phyloP scores from a whole-genome alignment of 2,888 invertebrate genomes.

The Erebia ligea region DNA sequence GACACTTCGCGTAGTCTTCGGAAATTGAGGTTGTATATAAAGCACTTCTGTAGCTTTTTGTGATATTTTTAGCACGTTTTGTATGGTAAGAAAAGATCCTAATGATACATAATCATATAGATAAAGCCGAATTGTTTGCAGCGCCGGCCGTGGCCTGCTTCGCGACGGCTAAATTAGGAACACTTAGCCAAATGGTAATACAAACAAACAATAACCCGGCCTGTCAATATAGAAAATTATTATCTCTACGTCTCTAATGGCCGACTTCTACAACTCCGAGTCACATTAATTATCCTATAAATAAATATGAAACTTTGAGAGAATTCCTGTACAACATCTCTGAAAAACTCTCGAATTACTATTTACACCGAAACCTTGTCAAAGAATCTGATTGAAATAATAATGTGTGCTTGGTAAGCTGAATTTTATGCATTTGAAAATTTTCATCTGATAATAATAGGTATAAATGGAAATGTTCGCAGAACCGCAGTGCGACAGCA shows the following conservation, averaged over 20 bases:
- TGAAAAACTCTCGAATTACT: too few relatives aligned
- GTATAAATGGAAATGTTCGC: background rate
- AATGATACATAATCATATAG: background rate
- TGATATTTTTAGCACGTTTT: background rate
- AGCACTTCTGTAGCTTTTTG: too few relatives aligned
- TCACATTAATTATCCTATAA: too few relatives aligned
- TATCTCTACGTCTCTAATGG: conserved; percentile 12
- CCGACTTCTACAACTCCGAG: too few relatives aligned
- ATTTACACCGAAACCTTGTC: too few relatives aligned
- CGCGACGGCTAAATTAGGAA: conserved; percentile 15
- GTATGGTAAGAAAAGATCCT: background rate
- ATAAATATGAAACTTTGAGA: too few relatives aligned
- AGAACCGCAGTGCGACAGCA: conserved; percentile 10
- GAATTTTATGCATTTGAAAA: background rate
- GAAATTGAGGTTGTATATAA: too few relatives aligned
- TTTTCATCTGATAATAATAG: background rate
- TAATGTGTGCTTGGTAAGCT: background rate
- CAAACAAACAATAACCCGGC: conserved; percentile 9
- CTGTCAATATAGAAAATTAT: conserved; percentile 22
- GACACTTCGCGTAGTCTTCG: too few relatives aligned
- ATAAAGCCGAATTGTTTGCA: conserved; percentile 15
- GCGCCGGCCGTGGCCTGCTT: conserved; percentile 21
- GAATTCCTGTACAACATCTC: too few relatives aligned
- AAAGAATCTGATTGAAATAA: too few relatives aligned
- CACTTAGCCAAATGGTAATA: conserved; percentile 18